These are phyloP conservation scores for Trachymyrmex septentrionalis DNA, from an alignment of 1,140 invertebrate genomes.

Conservation along the genomic window DNA sequence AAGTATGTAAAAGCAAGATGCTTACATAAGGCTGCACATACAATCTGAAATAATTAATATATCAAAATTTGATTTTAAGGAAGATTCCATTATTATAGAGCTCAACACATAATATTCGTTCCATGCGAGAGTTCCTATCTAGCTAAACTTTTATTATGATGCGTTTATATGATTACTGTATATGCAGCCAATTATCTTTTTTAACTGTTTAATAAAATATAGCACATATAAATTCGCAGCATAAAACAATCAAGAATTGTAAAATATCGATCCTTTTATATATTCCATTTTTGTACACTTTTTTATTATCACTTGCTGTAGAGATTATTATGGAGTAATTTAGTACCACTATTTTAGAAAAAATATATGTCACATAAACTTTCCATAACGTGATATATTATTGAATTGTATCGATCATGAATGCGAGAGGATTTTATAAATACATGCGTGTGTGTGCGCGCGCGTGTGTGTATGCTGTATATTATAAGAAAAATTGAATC, in stretches of 20 bases:
- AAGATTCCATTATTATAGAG: neutral
- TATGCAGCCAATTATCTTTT: constrained; percentile 8
- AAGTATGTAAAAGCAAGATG: constrained; percentile 19
- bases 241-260: constrained; percentile 16
- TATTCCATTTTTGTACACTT: constrained; percentile 1
- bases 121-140: constrained; percentile 16
- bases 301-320: constrained; percentile 9
- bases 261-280: constrained; percentile 25
- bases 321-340: neutral
- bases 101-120: constrained; percentile 18
- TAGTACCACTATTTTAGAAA: neutral
- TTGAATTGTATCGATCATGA: neutral
- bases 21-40: neutral
- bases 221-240: neutral
- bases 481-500: constrained; percentile 3
- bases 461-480: neutral
- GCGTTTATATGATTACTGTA: neutral
- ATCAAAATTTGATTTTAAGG: constrained; percentile 4
- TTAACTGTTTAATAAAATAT: constrained; percentile 21
- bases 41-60: constrained; percentile 6
- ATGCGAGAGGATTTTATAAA: neutral
- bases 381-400: neutral
- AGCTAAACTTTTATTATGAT: neutral
- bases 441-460: neutral
- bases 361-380: neutral